A percentile compares a stretch with the other conserved stretches of the same genome.
Evolutionary conservation across 1,140 invertebrate genomes (phyloP).

Genomic region (Ridgeia piscesae): DNA sequence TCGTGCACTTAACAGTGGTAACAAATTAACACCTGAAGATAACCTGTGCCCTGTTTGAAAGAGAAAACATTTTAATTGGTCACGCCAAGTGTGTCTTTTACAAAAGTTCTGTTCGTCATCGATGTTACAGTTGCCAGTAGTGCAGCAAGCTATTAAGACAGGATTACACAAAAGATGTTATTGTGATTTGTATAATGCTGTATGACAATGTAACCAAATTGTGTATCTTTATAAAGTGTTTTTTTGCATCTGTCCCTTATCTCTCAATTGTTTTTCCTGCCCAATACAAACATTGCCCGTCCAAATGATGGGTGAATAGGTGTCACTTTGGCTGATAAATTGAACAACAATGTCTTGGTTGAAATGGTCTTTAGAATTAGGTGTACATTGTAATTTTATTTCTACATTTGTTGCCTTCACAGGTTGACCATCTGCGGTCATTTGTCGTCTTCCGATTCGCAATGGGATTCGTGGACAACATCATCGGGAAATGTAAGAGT

Average conservation of each 20-base stretch:
- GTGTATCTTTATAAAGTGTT: not conserved
- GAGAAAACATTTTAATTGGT: not conserved
- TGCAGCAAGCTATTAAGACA: not conserved
- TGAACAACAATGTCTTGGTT: not conserved
- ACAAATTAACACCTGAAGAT: not conserved
- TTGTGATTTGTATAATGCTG: not conserved
- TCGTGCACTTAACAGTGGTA: not conserved
- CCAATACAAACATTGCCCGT: too few relatives aligned
- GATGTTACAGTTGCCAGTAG: not conserved
- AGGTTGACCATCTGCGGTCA: constrained; percentile 78
- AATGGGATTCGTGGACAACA: constrained; percentile 94
- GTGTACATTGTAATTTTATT: not conserved
- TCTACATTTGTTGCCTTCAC: constrained; percentile 23
- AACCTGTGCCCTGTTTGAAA: not conserved
- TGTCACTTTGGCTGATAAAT: not conserved
- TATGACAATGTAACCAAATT: not conserved
- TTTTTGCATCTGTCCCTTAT: too few relatives aligned
- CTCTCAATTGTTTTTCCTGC: too few relatives aligned
- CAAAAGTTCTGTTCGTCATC: not conserved
- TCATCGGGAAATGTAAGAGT: constrained; percentile 90
- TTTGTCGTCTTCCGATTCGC: constrained; percentile 89
- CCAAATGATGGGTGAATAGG: too few relatives aligned
- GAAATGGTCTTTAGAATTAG: not conserved
- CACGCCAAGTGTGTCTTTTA: not conserved
- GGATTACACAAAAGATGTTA: not conserved